A percentile compares a stretch with the other conserved stretches of the same genome.
Evolutionary conservation across 1,140 invertebrate species (phyloP).

Genomic region (Phocides pigmalion): DNA sequence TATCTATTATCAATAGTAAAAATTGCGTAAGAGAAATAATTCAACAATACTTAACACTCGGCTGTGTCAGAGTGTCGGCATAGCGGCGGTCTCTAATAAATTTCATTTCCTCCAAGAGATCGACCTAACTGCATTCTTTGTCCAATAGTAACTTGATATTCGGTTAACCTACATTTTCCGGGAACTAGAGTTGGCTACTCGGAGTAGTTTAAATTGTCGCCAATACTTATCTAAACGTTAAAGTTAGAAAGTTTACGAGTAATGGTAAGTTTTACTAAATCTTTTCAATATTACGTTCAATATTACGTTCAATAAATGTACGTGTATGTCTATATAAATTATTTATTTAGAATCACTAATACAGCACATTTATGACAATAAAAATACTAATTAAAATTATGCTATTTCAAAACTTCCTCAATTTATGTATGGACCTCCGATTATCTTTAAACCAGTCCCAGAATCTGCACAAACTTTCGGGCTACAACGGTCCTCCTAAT

Average conservation of each 20-base stretch:
- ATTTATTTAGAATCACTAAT: no score
- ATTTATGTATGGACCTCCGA: no score
- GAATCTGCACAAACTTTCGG: no score
- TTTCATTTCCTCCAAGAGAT: conserved; percentile 32
- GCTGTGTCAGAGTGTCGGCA: conserved; percentile 23
- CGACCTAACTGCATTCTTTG: conserved; percentile 32
- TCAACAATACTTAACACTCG: not conserved
- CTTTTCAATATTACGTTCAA: no score
- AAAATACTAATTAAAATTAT: no score
- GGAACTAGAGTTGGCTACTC: conserved; percentile 18
- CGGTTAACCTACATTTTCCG: conserved; percentile 33
- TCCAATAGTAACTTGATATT: conserved; percentile 33
- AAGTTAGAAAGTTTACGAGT: not conserved
- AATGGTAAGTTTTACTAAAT: no score
- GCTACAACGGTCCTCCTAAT: no score
- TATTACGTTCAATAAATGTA: no score
- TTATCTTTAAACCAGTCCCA: no score
- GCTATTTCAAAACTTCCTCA: no score
- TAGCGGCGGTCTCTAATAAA: conserved; percentile 31
- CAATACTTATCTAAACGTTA: conserved; percentile 20
- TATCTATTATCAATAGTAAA: not conserved
- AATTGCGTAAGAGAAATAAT: not conserved
- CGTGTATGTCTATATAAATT: no score
- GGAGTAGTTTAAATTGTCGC: conserved; percentile 17
- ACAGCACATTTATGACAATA: no score